These are phyloP conservation scores for Porites australiensis DNA, from an alignment of 64 coral and sea anemone genomes.

Conservation along the genomic window DNA sequence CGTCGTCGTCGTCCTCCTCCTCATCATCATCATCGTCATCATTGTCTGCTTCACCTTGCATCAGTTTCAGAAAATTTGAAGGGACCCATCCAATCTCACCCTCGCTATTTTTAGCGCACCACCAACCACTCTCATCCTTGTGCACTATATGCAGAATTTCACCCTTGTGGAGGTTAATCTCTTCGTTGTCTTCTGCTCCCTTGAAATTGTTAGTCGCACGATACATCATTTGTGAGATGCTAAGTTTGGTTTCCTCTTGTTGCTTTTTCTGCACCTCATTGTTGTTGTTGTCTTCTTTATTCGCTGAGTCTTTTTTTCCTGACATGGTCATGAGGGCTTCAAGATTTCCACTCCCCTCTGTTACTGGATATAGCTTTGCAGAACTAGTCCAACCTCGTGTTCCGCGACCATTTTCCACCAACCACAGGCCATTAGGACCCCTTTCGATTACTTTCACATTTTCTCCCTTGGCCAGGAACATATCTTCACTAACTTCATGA, in stretches of 20 bases:
- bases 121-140: slow-evolving; percentile 78
- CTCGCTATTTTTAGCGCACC: slow-evolving; percentile 41
- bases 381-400: slow-evolving; percentile 71
- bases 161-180: slow-evolving; percentile 67
- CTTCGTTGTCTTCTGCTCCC: slow-evolving; percentile 6
- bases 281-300: neutral
- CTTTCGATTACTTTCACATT: slow-evolving; percentile 52
- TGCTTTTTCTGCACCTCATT: neutral
- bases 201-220: neutral
- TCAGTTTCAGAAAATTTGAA: slow-evolving; percentile 64
- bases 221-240: neutral
- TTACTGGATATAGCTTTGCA: slow-evolving; percentile 49
- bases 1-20: slow-evolving; percentile 11
- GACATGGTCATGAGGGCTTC: neutral
- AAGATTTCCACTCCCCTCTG: neutral
- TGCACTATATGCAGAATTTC: slow-evolving; percentile 70
- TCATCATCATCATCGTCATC: no score
- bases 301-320: neutral
- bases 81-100: slow-evolving; percentile 80
- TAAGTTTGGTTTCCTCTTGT: neutral
- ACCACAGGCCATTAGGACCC: slow-evolving; percentile 27
- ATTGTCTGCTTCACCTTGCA: neutral
- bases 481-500: slow-evolving; percentile 38
- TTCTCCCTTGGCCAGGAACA: slow-evolving; percentile 35
- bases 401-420: slow-evolving; percentile 42